Base-by-base conservation (phyloP, 2,797 vertebrate species). In the Orientallactaga sibirica region DNA sequence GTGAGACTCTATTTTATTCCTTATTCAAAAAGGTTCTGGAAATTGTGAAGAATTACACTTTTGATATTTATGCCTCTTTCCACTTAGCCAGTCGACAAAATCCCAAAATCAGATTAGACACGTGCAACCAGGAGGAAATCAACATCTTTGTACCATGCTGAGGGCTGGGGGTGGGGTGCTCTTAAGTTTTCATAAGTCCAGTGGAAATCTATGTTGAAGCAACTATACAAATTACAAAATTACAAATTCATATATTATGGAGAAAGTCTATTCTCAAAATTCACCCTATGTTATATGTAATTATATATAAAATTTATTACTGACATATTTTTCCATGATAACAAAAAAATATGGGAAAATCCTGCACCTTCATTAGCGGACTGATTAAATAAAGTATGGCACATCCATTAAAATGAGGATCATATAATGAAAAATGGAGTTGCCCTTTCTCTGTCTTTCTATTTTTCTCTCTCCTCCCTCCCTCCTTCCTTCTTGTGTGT, bases 21-120 rank as follows among this genome's bases (percentile, higher is more conserved):
- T 58, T 37, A 20, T 29, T 19, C 41, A 80, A 67, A 73, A 84
- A 75, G 43, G 1, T 62, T 67, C 74, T 92, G 2, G 67, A 90
- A 79, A 73, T 52, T 82, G 25, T 93, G 27, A 82, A 90, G 27
- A 78, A 88, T 86, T 75, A 79, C 14, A 66, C 7, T 64, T 86
- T 83, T 76, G 6, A 55, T 67, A 0, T 37, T 66, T 11, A 16
- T 52, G 20, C 16, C 1, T 1, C 7, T 24, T n/a, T n/a, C 68
- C 16, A 37, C 7, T 73, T 61, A 24, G 24, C 6, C 55, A 6
- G 1, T 27, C 94, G 71, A 27, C 16, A 48, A 62, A 83, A 68
- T 76, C 64, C 3, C 29, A 61, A 37, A 33, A 33, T 88, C 52
- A 83, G 84, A 64, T 88, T n/a, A 52, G 12, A 43, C 3, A 37